Percentiles rank a stretch among this genome's conserved stretches.
Evolutionary conservation across 2,888 invertebrate genomes (phyloP).

Genomic region (Acanthoscelides obtectus): DNA sequence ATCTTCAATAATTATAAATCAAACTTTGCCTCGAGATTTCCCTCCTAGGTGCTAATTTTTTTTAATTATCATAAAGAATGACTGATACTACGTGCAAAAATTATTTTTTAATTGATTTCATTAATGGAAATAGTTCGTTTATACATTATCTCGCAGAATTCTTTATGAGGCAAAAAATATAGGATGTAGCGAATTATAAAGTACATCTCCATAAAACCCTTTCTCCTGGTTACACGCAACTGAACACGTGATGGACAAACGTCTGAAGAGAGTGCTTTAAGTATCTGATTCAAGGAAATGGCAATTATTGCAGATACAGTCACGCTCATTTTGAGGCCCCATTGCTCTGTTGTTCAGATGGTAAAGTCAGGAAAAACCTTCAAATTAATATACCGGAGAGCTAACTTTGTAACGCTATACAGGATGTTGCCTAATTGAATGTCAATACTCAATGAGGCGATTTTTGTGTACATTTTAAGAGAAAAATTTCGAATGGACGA

Average conservation of each 20-base stretch:
- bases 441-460: too few species aligned
- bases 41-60: too few species aligned
- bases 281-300: neutral
- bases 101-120: neutral
- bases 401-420: too few species aligned
- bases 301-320: neutral
- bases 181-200: neutral
- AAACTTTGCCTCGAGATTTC: too few species aligned
- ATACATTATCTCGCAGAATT: neutral
- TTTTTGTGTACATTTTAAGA: too few species aligned
- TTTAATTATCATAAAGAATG: neutral
- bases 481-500: too few species aligned
- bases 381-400: too few species aligned
- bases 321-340: neutral
- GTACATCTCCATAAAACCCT: neutral
- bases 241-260: neutral
- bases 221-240: neutral
- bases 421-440: too few species aligned
- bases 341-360: neutral
- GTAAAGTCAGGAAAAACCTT: too few species aligned
- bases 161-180: neutral
- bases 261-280: neutral
- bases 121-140: neutral
- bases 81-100: neutral
- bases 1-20: too few species aligned